Percentiles rank a stretch among this genome's conserved stretches.
Evolutionary conservation across 2,888 invertebrate genomes (phyloP).

Genomic region (Neoitamus cyanurus): DNA sequence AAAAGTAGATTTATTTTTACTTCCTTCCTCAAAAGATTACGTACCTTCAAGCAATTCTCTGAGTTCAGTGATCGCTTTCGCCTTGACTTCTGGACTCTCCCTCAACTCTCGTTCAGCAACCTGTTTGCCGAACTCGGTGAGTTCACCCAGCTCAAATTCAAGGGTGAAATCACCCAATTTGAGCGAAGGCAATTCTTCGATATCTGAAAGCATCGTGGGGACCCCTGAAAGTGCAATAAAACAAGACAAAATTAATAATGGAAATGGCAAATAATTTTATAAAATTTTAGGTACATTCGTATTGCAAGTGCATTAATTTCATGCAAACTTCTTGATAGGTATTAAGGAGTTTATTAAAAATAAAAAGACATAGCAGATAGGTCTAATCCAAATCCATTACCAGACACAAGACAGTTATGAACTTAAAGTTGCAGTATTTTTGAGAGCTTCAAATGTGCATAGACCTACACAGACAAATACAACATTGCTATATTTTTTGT

Average conservation of each 20-base stretch:
- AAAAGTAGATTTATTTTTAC: background rate
- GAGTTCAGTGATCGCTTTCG: conserved; percentile 70
- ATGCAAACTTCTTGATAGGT: too few relatives aligned
- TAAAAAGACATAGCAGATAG: too few relatives aligned
- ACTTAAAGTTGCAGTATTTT: too few relatives aligned
- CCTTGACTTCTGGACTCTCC: conserved; percentile 77
- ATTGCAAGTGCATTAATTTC: background rate
- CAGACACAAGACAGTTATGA: too few relatives aligned
- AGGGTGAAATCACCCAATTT: conserved; percentile 71
- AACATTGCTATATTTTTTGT: too few relatives aligned
- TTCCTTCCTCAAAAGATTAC: background rate
- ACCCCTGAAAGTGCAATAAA: conserved; percentile 70
- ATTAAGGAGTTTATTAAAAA: too few relatives aligned
- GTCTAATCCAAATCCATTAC: too few relatives aligned
- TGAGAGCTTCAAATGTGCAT: too few relatives aligned
- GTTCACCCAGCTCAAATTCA: conserved; percentile 75
- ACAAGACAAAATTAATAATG: background rate
- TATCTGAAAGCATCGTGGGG: conserved; percentile 79
- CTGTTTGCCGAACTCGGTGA: conserved; percentile 73
- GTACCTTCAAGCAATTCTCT: conserved; percentile 72
- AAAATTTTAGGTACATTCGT: too few relatives aligned
- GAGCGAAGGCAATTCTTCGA: conserved; percentile 75
- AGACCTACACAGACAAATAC: too few relatives aligned
- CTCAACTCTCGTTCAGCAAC: conserved; percentile 77
- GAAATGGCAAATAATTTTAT: too few relatives aligned